Conservation (phyloP, 2,797 vertebrate genomes). For the Sebastes trivittatus region DNA sequence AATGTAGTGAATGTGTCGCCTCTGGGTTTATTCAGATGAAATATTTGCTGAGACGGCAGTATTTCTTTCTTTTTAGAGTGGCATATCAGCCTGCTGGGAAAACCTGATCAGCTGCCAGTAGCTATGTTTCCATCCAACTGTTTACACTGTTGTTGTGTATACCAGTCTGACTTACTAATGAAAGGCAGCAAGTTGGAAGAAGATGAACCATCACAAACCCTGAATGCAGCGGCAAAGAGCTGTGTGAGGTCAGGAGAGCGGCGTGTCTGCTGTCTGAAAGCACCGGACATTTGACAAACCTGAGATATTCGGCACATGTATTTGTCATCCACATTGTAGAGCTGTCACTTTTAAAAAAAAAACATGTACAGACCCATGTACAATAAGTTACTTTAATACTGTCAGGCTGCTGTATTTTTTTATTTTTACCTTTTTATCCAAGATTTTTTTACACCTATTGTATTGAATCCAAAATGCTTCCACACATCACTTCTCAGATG, state of each 20-base stretch:
- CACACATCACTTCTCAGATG: neutral
- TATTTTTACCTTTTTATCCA: neutral
- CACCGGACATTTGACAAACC: neutral
- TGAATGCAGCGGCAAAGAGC: neutral
- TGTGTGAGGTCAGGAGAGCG: neutral
- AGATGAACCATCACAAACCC: neutral
- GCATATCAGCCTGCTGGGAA: neutral
- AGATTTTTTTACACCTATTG: neutral
- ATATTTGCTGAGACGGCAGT: neutral
- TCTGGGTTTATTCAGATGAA: neutral
- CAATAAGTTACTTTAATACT: no score
- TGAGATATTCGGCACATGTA: neutral
- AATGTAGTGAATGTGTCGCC: constrained; percentile 30
- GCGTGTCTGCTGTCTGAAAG: neutral
- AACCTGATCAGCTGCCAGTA: neutral
- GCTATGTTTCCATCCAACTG: constrained; percentile 31
- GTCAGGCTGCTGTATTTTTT: neutral
- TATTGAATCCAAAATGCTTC: neutral
- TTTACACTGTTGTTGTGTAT: neutral
- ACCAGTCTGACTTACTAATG: neutral
- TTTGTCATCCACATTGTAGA: neutral
- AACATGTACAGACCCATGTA: no score
- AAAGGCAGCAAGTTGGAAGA: neutral
- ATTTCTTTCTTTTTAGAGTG: neutral
- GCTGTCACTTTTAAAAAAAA: neutral